Evolutionary conservation across 2,113 vertebrate species (phyloP).

Genomic region (Alethe castanea): DNA sequence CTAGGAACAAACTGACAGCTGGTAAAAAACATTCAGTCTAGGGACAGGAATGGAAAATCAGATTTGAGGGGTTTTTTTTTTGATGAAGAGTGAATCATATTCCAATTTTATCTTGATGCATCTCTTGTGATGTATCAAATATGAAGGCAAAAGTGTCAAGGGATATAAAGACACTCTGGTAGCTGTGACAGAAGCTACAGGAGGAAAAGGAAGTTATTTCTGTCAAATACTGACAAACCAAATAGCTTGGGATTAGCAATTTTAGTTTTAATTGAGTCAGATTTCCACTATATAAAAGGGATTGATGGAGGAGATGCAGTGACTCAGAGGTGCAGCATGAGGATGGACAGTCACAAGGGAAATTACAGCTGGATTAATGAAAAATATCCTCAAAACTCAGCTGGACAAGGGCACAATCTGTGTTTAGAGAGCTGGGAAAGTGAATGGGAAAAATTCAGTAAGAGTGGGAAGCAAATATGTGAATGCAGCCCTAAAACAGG

Average conservation of each 20-base stretch:
- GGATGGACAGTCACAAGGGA: not conserved
- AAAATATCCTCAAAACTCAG: not conserved
- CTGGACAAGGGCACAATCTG: not conserved
- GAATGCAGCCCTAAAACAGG: not conserved
- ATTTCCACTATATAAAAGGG: not conserved
- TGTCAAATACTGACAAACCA: fast-evolving
- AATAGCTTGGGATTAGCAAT: not conserved
- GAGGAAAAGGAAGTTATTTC: not conserved
- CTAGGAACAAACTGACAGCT: not conserved
- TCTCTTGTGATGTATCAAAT: not conserved
- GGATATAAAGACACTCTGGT: not conserved
- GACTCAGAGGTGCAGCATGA: not conserved
- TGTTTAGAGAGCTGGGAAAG: not conserved
- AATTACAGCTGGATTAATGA: not conserved
- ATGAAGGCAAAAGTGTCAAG: not conserved
- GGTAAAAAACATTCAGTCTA: not conserved
- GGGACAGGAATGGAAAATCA: not conserved
- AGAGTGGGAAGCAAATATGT: not conserved
- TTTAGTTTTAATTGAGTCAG: not conserved
- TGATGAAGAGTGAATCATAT: not conserved
- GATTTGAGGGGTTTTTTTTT: not conserved
- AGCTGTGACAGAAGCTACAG: not conserved
- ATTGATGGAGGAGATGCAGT: not conserved
- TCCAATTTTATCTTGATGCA: not conserved
- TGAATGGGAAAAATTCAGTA: not conserved